Evolutionary conservation across 2,797 vertebrate species (phyloP), one percentile per base, ranked within the genome.

Genomic region (Ptychobarbus kaznakovi): DNA sequence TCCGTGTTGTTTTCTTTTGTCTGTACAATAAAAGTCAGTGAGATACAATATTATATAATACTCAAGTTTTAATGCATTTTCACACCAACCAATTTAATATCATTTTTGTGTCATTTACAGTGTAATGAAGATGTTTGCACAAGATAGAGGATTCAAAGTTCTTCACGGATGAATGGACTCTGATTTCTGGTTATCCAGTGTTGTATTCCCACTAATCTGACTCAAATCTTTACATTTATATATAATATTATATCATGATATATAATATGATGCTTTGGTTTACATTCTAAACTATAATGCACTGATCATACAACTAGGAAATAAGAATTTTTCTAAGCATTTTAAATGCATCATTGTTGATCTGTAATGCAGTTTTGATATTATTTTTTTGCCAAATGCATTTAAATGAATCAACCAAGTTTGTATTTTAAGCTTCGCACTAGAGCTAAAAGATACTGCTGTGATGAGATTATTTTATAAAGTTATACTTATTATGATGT

Each of bases 51-150:
- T 35, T 53, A 75, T n/a, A 42, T 25, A n/a, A 40, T 20, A 20
- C 10, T 35, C 2, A 28, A 6, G 2, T 63, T 63, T 28, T 28
- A 12, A 35, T 63, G 1, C 42, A 51, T 72, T 58, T 32, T 51
- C 4, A n/a, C 44, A 28, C 2, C 28, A 53, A 38, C 9, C 16
- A 78, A 25, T 46, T 20, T 38, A 65, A 73, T 16, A 13, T 12
- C 18, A 10, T 66, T 2, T 69, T 18, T 46, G 20, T 69, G 68
- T 90, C 53, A 89, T 81, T 92, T 92, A 25, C 92, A 95, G 94
- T 96, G 95, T 89, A 93, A 92, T 22, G 91, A 94, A 72, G 94
- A 94, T 0, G 90, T 95, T 81, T 95, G 94, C 86, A 93, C 92
- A 3, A 90, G 87, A 86, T 95, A 91, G 93, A 78, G 87, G 76